A percentile compares a stretch with the other conserved stretches of the same genome.
Conservation (phyloP, 2,797 vertebrate species). For the Triplophysa bombifrons region DNA sequence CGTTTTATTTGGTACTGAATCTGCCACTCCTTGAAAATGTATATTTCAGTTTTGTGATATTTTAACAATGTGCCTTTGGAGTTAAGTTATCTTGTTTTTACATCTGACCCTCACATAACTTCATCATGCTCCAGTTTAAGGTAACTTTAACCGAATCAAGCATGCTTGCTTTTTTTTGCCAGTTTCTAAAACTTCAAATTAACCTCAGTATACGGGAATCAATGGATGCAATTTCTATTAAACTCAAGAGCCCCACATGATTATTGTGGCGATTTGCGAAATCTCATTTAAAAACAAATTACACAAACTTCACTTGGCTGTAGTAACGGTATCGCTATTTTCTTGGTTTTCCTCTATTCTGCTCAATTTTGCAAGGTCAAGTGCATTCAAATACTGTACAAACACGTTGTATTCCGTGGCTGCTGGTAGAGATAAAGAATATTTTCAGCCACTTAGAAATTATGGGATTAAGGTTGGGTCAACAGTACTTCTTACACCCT, state of each 20-base stretch:
- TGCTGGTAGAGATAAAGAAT: conserved; percentile 43
- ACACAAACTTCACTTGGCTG: not conserved
- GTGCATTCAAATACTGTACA: not conserved
- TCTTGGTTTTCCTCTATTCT: not conserved
- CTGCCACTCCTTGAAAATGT: conserved; percentile 37
- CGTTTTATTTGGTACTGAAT: conserved; percentile 34
- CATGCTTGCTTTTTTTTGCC: conserved; percentile 11
- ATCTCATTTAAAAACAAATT: conserved; percentile 15
- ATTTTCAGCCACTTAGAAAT: conserved; percentile 42
- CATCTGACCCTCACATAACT: conserved; percentile 46
- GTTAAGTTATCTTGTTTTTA: conserved; percentile 41
- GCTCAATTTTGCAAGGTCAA: not conserved
- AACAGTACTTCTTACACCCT: conserved; percentile 46
- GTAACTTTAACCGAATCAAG: conserved; percentile 27
- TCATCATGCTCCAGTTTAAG: conserved; percentile 49
- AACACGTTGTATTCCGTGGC: conserved; percentile 29
- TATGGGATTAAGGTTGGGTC: conserved; percentile 49
- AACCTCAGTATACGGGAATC: conserved; percentile 37
- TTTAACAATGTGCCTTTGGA: conserved; percentile 24
- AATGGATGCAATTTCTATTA: conserved; percentile 37
- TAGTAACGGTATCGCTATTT: conserved; percentile 21
- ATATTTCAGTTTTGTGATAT: conserved; percentile 23
- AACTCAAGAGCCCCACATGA: conserved; percentile 4
- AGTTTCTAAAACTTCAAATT: conserved; percentile 33
- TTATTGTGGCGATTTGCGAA: conserved; percentile 21